A percentile compares a stretch with the other conserved stretches of the same genome.
Evolutionary conservation across 1,140 invertebrate genomes (phyloP).

Genomic region (Notospermus geniculatus): DNA sequence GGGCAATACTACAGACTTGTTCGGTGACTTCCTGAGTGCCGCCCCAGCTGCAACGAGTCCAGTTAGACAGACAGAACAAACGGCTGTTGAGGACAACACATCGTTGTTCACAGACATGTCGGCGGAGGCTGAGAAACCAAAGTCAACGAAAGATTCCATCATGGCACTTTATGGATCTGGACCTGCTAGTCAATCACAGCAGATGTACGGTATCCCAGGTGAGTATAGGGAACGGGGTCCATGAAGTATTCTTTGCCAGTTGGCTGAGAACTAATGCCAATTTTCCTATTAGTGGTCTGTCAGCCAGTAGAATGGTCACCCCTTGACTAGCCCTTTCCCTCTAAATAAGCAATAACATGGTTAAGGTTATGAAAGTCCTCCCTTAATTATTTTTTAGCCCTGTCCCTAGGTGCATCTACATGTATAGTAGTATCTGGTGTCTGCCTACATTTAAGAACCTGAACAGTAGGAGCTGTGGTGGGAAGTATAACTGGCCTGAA

Average conservation of each 20-base stretch:
- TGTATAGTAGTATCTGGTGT: too few species aligned
- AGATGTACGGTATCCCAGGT: constrained; percentile 45
- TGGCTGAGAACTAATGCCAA: too few species aligned
- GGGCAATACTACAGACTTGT: constrained; percentile 14
- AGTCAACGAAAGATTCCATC: constrained; percentile 85
- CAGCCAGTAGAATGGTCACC: too few species aligned
- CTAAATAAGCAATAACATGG: too few species aligned
- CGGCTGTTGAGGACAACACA: constrained; percentile 72
- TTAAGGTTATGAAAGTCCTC: too few species aligned
- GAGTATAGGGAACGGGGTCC: constrained; percentile 13
- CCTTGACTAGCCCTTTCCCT: too few species aligned
- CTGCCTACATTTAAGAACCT: too few species aligned
- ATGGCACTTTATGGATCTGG: constrained; percentile 80
- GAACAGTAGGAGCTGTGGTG: too few species aligned
- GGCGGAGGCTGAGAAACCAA: constrained; percentile 69
- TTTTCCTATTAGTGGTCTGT: too few species aligned
- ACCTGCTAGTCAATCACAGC: constrained; percentile 27
- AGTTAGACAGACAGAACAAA: constrained; percentile 37
- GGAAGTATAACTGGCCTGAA: too few species aligned
- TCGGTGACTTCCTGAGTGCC: constrained; percentile 28
- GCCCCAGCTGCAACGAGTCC: constrained; percentile 22
- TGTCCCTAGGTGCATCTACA: too few species aligned
- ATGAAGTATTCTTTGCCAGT: constrained; percentile 16
- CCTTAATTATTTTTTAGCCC: too few species aligned
- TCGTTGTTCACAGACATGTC: constrained; percentile 85